Percentiles rank a stretch among this genome's conserved stretches.
phyloP scores from a whole-genome alignment of 2,888 invertebrate genomes.

The Drosophila prostipennis region DNA sequence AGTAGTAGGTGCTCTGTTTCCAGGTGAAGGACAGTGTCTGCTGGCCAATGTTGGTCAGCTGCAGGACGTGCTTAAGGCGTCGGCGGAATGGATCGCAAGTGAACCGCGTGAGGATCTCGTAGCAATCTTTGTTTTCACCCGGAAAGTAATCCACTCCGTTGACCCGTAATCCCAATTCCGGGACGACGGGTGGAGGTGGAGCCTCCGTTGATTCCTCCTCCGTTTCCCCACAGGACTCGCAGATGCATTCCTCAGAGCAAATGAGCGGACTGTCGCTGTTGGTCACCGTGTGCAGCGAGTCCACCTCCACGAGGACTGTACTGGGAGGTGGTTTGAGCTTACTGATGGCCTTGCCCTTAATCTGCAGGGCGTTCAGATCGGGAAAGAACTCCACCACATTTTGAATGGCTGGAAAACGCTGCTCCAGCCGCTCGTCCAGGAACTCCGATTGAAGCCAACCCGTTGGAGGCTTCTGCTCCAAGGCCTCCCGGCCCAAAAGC shows the following conservation, averaged over 20 bases:
- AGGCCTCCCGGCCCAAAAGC: slow-evolving; percentile 56
- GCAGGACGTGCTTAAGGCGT: slow-evolving; percentile 53
- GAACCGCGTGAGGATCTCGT: slow-evolving; percentile 57
- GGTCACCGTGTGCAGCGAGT: slow-evolving; percentile 53
- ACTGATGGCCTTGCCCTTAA: slow-evolving; percentile 56
- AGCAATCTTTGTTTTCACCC: slow-evolving; percentile 46
- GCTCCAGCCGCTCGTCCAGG: slow-evolving; percentile 61
- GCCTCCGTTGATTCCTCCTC: neutral
- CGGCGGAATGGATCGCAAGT: slow-evolving; percentile 68
- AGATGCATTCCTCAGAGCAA: slow-evolving; percentile 33
- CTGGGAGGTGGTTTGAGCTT: slow-evolving; percentile 11
- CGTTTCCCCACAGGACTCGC: neutral
- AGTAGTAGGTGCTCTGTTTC: slow-evolving; percentile 67
- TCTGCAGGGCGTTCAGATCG: slow-evolving; percentile 66
- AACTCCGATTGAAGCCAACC: slow-evolving; percentile 70
- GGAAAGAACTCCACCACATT: slow-evolving; percentile 76
- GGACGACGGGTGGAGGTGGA: neutral
- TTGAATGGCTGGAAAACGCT: slow-evolving; percentile 57
- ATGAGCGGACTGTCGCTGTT: slow-evolving; percentile 41
- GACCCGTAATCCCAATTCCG: slow-evolving; percentile 65
- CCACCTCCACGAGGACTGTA: slow-evolving; percentile 33
- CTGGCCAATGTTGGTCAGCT: slow-evolving; percentile 70
- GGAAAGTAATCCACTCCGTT: slow-evolving; percentile 65
- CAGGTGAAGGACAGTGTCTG: slow-evolving; percentile 70
- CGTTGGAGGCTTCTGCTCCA: slow-evolving; percentile 26